These are phyloP conservation scores for Liopterus haemorrhoidalis DNA, from an alignment of 2,888 invertebrate genomes.

Conservation along the genomic window DNA sequence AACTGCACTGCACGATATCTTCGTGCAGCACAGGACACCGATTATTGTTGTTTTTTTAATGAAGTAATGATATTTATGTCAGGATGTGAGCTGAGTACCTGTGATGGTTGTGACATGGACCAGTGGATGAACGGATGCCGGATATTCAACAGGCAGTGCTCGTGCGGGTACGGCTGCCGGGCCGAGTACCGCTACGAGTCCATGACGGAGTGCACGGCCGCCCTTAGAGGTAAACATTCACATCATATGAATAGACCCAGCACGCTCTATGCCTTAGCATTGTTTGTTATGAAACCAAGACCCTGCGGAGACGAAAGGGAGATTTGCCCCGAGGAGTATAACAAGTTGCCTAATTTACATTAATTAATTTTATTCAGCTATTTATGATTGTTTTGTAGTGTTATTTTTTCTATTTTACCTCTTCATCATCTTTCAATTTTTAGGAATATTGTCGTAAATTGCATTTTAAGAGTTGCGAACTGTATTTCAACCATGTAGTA, in stretches of 20 bases:
- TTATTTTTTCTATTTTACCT: too few relatives aligned
- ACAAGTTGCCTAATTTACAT: too few relatives aligned
- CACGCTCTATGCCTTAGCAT: too few relatives aligned
- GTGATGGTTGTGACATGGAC: conserved; percentile 51
- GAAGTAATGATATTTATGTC: background rate
- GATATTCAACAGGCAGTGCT: conserved; percentile 55
- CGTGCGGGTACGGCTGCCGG: conserved; percentile 61
- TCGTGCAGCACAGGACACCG: background rate
- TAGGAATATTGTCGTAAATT: too few relatives aligned
- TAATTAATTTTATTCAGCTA: background rate
- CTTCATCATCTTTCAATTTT: too few relatives aligned
- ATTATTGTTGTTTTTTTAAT: background rate
- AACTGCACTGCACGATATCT: too few relatives aligned
- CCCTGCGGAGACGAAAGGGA: too few relatives aligned
- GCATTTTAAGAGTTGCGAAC: too few relatives aligned
- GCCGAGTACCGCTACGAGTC: conserved; percentile 59
- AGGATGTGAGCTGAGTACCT: conserved; percentile 9
- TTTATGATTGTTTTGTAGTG: too few relatives aligned
- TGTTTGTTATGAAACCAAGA: too few relatives aligned
- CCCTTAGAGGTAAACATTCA: conserved; percentile 53
- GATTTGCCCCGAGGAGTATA: too few relatives aligned
- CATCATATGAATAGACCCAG: too few relatives aligned
- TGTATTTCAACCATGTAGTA: background rate
- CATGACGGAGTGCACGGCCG: conserved; percentile 56
- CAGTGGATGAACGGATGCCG: conserved; percentile 59